Evolutionary conservation across 2,888 invertebrate genomes (phyloP), one percentile per base, ranked within the genome.

Genomic region (Hydropsyche betteni): DNA sequence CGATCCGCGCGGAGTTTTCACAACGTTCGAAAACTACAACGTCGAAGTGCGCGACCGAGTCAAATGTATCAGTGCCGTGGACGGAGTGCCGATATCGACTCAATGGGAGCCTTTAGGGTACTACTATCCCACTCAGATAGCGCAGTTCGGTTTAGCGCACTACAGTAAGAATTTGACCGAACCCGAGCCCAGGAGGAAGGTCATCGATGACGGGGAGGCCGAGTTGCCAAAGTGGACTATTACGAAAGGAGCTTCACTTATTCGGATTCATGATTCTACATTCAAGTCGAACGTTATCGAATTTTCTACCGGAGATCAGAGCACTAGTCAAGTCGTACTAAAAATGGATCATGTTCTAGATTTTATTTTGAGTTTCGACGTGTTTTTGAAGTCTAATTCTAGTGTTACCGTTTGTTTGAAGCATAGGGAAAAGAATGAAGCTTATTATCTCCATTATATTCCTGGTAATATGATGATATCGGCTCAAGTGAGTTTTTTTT

Each of bases 111-210:
- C 94, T 51, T 91, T 92, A 79, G 99, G 99, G 0, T 98, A 99
- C 85, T 97, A 93, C 85, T 99, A 99, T 86, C 98, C 99, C 0
- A 99, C 98, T 0, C 99, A 99, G 87, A 98, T 99, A 80, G 98
- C 99, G 5, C 99, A 99, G 84, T 99, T 96, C 84, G 99, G 97
- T 0, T 86, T 99, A 75, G 96, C 98, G 8, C 99, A 99, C 86
- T 99, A 97, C 85, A 97, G 97, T 85, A 98, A 98, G 85, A 94
- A 96, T 84, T 85, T 98, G 12, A 94, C 94, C 0, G 96, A 96
- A 81, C 92, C 93, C 0, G 92, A 94, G 80, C 95, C 96, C 0
- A 89, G 92, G 69, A 87, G 91, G 78, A 90, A 90, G 81, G 83
- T 90, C 1, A 84, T 96, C 7, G 96, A 96, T 81, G 94, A 96